Percentiles rank a stretch among this genome's conserved stretches.
These are phyloP conservation scores for Drosophila sechellia DNA, from an alignment of 1,140 invertebrate species.

Conservation along the genomic window DNA sequence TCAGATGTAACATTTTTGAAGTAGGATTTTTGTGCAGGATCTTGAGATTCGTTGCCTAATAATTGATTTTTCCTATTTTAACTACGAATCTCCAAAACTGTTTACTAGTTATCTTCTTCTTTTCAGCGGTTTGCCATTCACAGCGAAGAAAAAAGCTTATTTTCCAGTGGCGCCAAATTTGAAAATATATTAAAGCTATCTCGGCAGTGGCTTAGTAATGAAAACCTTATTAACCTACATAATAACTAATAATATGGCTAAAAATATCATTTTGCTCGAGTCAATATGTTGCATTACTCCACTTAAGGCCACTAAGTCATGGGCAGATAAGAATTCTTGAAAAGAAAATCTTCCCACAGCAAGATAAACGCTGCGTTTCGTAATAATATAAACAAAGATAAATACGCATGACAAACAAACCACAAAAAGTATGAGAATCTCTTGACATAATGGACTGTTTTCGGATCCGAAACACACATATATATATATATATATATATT, in stretches of 20 bases:
- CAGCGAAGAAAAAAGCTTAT: slow-evolving; percentile 20
- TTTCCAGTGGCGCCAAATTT: slow-evolving; percentile 13
- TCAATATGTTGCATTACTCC: background rate
- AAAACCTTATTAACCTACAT: background rate
- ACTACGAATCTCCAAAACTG: background rate
- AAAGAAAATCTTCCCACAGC: slow-evolving; percentile 46
- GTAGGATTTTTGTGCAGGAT: background rate
- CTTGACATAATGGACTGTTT: slow-evolving; percentile 17
- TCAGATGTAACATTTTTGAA: slow-evolving; percentile 36
- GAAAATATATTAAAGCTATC: background rate
- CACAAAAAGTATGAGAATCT: background rate
- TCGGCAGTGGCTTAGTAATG: background rate
- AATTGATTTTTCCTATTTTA: slow-evolving; percentile 55
- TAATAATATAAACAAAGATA: slow-evolving; percentile 66
- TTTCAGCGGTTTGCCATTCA: slow-evolving; percentile 36
- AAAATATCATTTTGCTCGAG: background rate
- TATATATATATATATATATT: no score
- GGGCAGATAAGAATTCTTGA: slow-evolving; percentile 49
- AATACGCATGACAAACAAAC: slow-evolving; percentile 56
- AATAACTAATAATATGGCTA: background rate
- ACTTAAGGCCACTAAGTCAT: slow-evolving; percentile 1
- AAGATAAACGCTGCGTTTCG: slow-evolving; percentile 61
- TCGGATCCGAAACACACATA: background rate
- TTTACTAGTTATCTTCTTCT: slow-evolving; percentile 26
- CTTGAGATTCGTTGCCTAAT: slow-evolving; percentile 6